Evolutionary conservation across 2,888 invertebrate genomes (phyloP).

Genomic region (Platycnemis pennipes): DNA sequence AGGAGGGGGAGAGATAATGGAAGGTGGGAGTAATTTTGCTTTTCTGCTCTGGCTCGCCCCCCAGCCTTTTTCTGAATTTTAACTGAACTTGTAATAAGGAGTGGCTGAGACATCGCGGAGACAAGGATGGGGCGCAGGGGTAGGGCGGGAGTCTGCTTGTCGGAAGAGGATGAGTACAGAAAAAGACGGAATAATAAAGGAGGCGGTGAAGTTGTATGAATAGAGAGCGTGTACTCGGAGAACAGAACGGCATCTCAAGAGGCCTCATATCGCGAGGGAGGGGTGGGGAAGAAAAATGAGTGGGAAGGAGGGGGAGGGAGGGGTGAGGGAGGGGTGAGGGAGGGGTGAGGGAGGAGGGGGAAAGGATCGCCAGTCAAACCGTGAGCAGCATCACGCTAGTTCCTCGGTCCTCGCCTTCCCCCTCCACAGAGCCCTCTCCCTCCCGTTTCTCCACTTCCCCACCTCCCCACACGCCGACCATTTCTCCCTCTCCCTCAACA

Average conservation of each 20-base stretch:
- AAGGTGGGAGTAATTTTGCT: neutral
- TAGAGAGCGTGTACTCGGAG: slow-evolving; percentile 52
- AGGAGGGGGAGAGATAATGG: neutral
- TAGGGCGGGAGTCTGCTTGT: neutral
- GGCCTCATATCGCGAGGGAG: neutral
- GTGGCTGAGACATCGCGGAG: slow-evolving; percentile 9
- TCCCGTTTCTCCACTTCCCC: neutral
- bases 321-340: neutral
- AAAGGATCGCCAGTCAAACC: neutral
- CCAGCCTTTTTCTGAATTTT: slow-evolving; percentile 37
- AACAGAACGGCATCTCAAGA: slow-evolving; percentile 32
- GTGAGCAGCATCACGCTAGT: slow-evolving; percentile 43
- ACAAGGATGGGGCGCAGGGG: neutral
- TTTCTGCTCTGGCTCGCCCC: neutral
- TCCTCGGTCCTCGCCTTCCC: neutral
- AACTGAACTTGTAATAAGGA: slow-evolving; percentile 50
- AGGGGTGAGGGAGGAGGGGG: neutral
- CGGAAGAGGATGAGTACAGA: neutral
- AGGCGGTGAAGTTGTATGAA: slow-evolving; percentile 47
- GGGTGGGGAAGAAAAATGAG: neutral
- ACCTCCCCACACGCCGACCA: too few species aligned
- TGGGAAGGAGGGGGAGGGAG: neutral
- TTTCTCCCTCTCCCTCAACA: neutral
- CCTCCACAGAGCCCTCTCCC: neutral
- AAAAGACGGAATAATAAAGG: slow-evolving; percentile 45